These are phyloP conservation scores for Gnathonemus longibarbis DNA, from an alignment of 2,113 vertebrate genomes.

Conservation along the genomic window DNA sequence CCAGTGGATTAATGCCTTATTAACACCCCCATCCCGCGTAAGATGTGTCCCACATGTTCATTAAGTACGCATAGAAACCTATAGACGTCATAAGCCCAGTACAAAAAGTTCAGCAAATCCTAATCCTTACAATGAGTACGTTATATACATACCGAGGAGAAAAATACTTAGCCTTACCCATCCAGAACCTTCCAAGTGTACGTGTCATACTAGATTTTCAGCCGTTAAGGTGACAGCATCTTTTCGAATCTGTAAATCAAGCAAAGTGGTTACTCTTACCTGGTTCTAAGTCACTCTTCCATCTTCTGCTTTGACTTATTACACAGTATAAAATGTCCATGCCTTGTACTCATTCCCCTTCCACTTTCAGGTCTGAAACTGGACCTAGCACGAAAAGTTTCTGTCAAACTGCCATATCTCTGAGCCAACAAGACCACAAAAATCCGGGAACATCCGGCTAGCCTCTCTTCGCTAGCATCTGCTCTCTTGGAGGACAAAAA, in stretches of 20 bases:
- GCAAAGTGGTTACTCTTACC: slow-evolving; percentile 93
- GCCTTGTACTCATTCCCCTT: slow-evolving; percentile 90
- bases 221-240: slow-evolving; percentile 76
- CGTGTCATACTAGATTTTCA: slow-evolving; percentile 84
- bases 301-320: slow-evolving; percentile 68
- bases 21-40: not conserved
- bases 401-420: slow-evolving; percentile 79
- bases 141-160: slow-evolving; percentile 25
- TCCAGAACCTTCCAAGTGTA: slow-evolving; percentile 83
- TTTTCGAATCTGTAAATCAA: slow-evolving; percentile 96
- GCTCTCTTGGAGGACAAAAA: slow-evolving; percentile 77
- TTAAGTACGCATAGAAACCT: not conserved
- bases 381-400: slow-evolving; percentile 70
- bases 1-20: not conserved
- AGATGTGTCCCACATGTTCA: not conserved
- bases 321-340: slow-evolving; percentile 68
- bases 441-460: slow-evolving; percentile 84
- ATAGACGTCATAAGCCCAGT: not conserved
- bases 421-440: slow-evolving; percentile 82
- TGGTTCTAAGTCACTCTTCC: slow-evolving; percentile 61
- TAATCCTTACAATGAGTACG: slow-evolving; percentile 4
- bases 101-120: not conserved
- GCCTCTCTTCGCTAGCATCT: slow-evolving; percentile 90
- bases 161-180: slow-evolving; percentile 76
- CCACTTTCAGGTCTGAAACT: slow-evolving; percentile 82